Percentiles rank a stretch among this genome's conserved stretches.
phyloP scores from a whole-genome alignment of 1,140 invertebrate species.

The Adelges cooleyi region DNA sequence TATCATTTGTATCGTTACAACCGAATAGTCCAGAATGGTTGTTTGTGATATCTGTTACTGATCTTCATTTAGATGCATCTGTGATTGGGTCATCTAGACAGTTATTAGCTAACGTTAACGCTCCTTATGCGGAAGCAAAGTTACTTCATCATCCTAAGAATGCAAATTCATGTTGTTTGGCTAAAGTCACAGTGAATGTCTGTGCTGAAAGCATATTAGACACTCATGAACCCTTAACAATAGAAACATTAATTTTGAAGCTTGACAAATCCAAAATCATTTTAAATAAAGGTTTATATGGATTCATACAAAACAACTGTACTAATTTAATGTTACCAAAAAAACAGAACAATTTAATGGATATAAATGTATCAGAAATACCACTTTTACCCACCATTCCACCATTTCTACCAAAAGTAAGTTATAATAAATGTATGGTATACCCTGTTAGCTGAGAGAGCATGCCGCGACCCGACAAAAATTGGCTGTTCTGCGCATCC shows the following conservation, averaged over 20 bases:
- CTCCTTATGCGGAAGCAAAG: constrained; percentile 38
- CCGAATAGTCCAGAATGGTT: constrained; percentile 56
- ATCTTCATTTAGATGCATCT: constrained; percentile 65
- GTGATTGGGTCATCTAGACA: constrained; percentile 57
- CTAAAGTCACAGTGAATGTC: constrained; percentile 58
- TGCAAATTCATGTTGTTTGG: constrained; percentile 44
- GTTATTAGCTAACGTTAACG: constrained; percentile 46
- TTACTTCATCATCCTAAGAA: constrained; percentile 31
- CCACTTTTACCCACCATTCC: not conserved
- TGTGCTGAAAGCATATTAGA: constrained; percentile 59
- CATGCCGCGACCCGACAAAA: no score
- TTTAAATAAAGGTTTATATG: constrained; percentile 53
- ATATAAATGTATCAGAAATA: not conserved
- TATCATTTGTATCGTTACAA: constrained; percentile 58
- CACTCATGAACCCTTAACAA: constrained; percentile 60
- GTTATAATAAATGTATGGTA: not conserved
- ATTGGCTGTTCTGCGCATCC: no score
- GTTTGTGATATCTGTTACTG: constrained; percentile 55
- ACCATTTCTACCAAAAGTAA: constrained; percentile 31
- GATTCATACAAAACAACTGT: constrained; percentile 42
- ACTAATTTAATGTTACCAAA: not conserved
- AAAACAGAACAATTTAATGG: not conserved
- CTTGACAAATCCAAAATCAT: constrained; percentile 55
- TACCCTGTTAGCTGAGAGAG: no score
- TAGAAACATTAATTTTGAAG: constrained; percentile 56